Evolutionary conservation across 2,113 vertebrate species (phyloP), one percentile per base, ranked within the genome.

Genomic region (Talpa occidentalis): DNA sequence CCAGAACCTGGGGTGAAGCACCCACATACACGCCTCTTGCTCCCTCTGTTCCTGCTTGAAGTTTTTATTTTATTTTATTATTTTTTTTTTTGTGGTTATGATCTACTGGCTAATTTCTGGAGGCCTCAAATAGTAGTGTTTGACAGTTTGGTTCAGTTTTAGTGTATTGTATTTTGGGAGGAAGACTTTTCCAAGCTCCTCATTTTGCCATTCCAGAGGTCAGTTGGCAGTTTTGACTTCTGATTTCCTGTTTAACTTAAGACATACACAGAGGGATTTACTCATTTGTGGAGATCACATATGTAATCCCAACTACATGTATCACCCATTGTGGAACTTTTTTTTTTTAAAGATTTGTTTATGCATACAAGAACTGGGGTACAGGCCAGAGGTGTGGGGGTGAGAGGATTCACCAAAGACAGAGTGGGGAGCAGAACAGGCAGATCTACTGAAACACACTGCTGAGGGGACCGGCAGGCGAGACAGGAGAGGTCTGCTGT

Each of bases 231-330:
- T 91, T 88, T 72, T 72, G 88, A 59, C 21, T 89, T 85, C 47
- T 21, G 30, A 78, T 88, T 90, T 96, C 32, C 70, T 78, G 21
- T 83, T 88, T 76, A 69, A 67, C 35, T 37, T 94, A 78, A 95
- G 24, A 30, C 67, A 47, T 59, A 72, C n/a, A 30, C 40, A 47
- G 10, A 81, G 24, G 21, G 69, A 91, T 81, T 80, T 90, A 49
- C 59, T 81, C 12, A 84, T 89, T 76, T 59, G 21, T 15, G 67
- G 6, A 78, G 92, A 78, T 87, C 11, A 80, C 26, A 84, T 94
- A 59, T 1, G 5, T 79, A 79, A 44, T 17, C 62, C 76, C 60
- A 37, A 24, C 47, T 90, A 9, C 37, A 49, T 37, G 26, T 86
- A 16, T 24, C 35, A 40, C 47, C 52, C 4, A 4, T 2, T 77